Evolutionary conservation across 2,113 vertebrate genomes (phyloP).

Genomic region (Synchiropus splendidus): DNA sequence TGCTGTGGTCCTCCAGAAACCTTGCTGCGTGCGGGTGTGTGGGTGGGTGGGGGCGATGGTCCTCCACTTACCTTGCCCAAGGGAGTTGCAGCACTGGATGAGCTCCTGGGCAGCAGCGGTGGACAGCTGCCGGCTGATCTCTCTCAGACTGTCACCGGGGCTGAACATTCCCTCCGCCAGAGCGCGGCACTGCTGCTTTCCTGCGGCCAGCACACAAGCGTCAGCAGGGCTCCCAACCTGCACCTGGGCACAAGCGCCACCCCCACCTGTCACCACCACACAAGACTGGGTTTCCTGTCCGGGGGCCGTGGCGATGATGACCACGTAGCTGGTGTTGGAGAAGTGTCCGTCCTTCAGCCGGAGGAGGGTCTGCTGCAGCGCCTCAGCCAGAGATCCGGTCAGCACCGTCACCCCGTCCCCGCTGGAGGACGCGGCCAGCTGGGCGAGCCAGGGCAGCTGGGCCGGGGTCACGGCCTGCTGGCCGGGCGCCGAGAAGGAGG

Average conservation of each 20-base stretch:
- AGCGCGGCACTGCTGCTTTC: conserved; percentile 86
- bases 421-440: conserved; percentile 87
- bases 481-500: conserved; percentile 52
- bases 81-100: conserved; percentile 78
- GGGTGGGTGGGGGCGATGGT: no score
- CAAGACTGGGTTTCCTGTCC: conserved; percentile 84
- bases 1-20: neutral
- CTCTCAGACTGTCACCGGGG: conserved; percentile 79
- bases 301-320: conserved; percentile 79
- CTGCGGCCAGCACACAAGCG: conserved; percentile 54
- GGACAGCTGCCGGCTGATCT: conserved; percentile 82
- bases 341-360: conserved; percentile 79
- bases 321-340: conserved; percentile 85
- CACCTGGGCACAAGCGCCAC: neutral
- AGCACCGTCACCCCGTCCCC: conserved; percentile 82
- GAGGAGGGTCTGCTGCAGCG: conserved; percentile 82
- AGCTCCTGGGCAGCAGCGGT: conserved; percentile 80
- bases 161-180: conserved; percentile 85
- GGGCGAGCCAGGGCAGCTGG: conserved; percentile 92
- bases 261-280: conserved; percentile 85
- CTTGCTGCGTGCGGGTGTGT: neutral
- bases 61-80: conserved; percentile 94
- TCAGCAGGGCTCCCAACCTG: neutral
- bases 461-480: conserved; percentile 71
- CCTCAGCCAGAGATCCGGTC: conserved; percentile 81